Percentiles rank a stretch among this genome's conserved stretches.
phyloP scores from a whole-genome alignment of 1,140 invertebrate genomes.

The Eurosta solidaginis region DNA sequence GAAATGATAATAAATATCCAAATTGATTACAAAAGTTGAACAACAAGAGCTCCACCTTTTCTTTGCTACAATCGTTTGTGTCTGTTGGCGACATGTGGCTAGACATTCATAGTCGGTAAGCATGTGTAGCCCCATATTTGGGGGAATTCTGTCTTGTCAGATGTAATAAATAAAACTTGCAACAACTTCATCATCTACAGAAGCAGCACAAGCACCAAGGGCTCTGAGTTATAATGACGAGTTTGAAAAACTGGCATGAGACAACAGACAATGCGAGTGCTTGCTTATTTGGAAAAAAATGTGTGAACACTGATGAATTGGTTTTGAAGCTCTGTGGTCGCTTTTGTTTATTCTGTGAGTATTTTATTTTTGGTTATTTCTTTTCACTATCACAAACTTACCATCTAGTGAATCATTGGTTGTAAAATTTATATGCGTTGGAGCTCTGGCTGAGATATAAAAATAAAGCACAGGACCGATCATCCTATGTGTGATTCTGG shows the following conservation, averaged over 20 bases:
- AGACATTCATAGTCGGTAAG: too few species aligned
- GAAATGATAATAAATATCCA: background rate
- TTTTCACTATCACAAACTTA: too few species aligned
- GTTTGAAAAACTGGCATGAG: background rate
- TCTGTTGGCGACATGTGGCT: background rate
- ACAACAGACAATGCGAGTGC: background rate
- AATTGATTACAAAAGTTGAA: background rate
- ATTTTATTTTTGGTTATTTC: background rate
- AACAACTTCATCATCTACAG: background rate
- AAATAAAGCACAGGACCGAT: too few species aligned
- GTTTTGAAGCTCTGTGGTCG: background rate
- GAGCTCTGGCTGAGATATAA: too few species aligned
- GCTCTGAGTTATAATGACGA: background rate
- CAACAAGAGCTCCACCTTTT: slow-evolving; percentile 17
- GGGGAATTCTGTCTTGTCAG: background rate
- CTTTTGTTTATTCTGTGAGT: background rate
- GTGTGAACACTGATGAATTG: background rate
- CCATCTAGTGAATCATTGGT: too few species aligned
- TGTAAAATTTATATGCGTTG: too few species aligned
- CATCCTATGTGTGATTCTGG: too few species aligned
- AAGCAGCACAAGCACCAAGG: background rate
- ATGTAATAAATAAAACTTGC: background rate
- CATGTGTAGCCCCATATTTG: background rate
- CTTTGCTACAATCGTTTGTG: background rate
- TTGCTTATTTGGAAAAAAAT: background rate